phyloP scores from a whole-genome alignment of 2,888 invertebrate species.

The Alcis repandata region DNA sequence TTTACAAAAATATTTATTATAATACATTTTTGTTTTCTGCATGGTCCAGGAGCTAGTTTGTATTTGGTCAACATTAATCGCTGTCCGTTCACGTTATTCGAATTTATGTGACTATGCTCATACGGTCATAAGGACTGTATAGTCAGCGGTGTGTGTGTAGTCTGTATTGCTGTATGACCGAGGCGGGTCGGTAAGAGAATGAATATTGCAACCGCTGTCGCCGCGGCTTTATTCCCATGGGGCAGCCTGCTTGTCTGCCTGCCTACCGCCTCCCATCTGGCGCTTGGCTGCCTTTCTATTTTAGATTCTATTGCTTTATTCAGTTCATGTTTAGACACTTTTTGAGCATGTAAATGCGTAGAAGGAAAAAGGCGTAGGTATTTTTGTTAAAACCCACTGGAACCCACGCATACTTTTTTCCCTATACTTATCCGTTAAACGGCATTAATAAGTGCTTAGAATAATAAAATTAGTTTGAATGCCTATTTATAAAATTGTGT shows the following conservation, averaged over 20 bases:
- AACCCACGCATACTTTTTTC: too few species aligned
- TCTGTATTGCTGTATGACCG: slow-evolving; percentile 58
- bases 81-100: slow-evolving; percentile 3
- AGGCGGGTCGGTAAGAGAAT: slow-evolving; percentile 65
- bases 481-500: too few species aligned
- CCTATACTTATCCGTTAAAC: too few species aligned
- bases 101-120: neutral
- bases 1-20: too few species aligned
- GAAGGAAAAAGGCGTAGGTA: too few species aligned
- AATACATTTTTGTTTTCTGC: neutral
- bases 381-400: too few species aligned
- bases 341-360: neutral
- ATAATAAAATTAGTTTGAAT: too few species aligned
- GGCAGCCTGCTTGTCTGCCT: slow-evolving; percentile 31
- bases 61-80: slow-evolving; percentile 2
- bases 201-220: slow-evolving; percentile 79
- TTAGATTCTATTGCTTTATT: neutral
- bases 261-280: slow-evolving; percentile 7
- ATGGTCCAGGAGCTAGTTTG: neutral
- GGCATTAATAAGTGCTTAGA: too few species aligned
- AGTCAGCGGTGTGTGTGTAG: slow-evolving; percentile 38
- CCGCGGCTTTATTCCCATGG: slow-evolving; percentile 60
- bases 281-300: neutral
- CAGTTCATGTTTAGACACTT: neutral
- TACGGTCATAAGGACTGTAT: slow-evolving; percentile 43